Evolutionary conservation across 2,113 vertebrate genomes (phyloP).

Genomic region (Toxotes chatareus): DNA sequence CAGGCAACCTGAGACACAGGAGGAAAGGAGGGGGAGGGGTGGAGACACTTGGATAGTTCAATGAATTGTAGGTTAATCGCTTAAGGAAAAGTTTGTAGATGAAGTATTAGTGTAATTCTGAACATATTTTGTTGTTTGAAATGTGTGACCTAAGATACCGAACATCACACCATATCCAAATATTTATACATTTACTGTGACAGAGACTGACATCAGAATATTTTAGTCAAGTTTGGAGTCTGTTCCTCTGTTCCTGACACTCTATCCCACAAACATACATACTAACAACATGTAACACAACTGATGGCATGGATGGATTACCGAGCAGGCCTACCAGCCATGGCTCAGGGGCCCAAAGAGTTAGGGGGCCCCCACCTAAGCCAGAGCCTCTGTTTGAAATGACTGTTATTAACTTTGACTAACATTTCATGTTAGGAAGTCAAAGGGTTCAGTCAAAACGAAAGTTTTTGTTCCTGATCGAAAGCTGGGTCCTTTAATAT

Average conservation of each 20-base stretch:
- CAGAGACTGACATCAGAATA: not conserved
- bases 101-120: not conserved
- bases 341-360: slow-evolving; percentile 6
- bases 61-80: slow-evolving; percentile 8
- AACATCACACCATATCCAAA: not conserved
- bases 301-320: slow-evolving; percentile 32
- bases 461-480: not conserved
- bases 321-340: not conserved
- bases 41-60: slow-evolving; percentile 12
- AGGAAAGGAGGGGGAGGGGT: slow-evolving; percentile 12
- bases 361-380: not conserved
- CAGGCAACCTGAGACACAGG: slow-evolving; percentile 73
- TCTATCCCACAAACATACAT: not conserved
- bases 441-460: not conserved
- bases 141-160: not conserved
- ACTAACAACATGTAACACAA: slow-evolving; percentile 15
- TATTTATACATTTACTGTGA: not conserved
- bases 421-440: slow-evolving; percentile 10
- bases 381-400: slow-evolving; percentile 24
- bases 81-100: not conserved
- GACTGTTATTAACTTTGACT: slow-evolving; percentile 39
- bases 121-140: not conserved
- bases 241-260: not conserved
- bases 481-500: not conserved
- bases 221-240: not conserved